A percentile compares a stretch with the other conserved stretches of the same genome.
Conservation (phyloP, 2,113 vertebrate species). For the Callocephalon fimbriatum region DNA sequence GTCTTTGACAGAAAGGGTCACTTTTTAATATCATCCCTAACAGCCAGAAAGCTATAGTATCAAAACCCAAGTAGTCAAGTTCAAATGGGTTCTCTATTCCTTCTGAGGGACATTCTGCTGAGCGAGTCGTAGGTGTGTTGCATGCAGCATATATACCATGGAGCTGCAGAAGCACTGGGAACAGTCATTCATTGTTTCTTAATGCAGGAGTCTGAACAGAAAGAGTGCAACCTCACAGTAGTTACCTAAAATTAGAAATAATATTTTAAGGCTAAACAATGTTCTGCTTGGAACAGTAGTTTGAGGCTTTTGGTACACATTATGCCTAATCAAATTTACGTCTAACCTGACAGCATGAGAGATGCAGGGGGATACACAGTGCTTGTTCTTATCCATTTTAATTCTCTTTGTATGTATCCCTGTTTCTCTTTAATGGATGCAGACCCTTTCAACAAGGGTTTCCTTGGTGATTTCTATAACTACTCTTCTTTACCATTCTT, state of each 20-base stretch:
- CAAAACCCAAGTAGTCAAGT: not conserved
- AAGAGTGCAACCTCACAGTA: not conserved
- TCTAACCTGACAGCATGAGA: not conserved
- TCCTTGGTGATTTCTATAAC: not conserved
- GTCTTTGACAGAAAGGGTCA: not conserved
- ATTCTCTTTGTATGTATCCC: not conserved
- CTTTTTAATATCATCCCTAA: not conserved
- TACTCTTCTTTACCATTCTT: not conserved
- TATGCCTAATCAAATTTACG: not conserved
- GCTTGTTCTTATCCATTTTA: not conserved
- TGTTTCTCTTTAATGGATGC: not conserved
- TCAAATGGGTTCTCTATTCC: not conserved
- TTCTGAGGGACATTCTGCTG: not conserved
- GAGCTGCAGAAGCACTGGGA: not conserved
- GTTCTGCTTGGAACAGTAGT: not conserved
- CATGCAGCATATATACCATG: not conserved
- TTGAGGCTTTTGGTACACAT: not conserved
- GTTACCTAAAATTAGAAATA: not conserved
- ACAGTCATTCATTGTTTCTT: not conserved
- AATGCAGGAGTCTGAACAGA: not conserved
- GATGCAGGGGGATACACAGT: not conserved
- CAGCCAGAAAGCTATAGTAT: not conserved
- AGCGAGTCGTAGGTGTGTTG: accelerated
- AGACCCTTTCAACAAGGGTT: not conserved
- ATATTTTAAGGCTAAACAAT: not conserved